A percentile compares a stretch with the other conserved stretches of the same genome.
These are phyloP conservation scores for Eupithecia subumbrata DNA, from an alignment of 2,888 invertebrate species.

Conservation along the genomic window DNA sequence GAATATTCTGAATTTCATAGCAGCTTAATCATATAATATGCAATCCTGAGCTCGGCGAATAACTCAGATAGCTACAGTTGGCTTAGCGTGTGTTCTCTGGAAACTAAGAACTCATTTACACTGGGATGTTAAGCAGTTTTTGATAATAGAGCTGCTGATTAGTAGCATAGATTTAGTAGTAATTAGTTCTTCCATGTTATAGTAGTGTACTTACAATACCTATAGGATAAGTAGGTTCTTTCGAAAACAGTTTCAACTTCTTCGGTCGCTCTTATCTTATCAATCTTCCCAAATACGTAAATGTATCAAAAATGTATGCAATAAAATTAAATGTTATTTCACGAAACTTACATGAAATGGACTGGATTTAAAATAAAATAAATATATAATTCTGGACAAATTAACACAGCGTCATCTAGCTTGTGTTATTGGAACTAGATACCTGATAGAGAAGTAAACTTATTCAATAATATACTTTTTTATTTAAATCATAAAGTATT, in stretches of 20 bases:
- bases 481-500: too few relatives aligned
- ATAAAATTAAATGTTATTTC: not conserved
- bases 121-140: not conserved
- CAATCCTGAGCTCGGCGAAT: conserved; percentile 33
- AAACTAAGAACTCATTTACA: not conserved
- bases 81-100: conserved; percentile 18
- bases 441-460: too few relatives aligned
- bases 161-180: too few relatives aligned
- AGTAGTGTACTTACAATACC: too few relatives aligned
- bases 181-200: too few relatives aligned
- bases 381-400: too few relatives aligned
- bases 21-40: conserved; percentile 34
- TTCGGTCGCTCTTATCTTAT: not conserved
- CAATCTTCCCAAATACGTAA: not conserved
- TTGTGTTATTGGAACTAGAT: too few relatives aligned
- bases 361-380: not conserved
- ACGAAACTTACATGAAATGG: not conserved
- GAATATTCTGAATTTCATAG: conserved; percentile 30
- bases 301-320: not conserved
- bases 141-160: not conserved
- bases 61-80: conserved; percentile 25
- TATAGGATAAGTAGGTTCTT: not conserved
- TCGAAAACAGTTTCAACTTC: not conserved
- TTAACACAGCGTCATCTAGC: not conserved
- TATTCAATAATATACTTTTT: too few relatives aligned